phyloP scores from a whole-genome alignment of 2,888 invertebrate genomes.

The Elegia similella region DNA sequence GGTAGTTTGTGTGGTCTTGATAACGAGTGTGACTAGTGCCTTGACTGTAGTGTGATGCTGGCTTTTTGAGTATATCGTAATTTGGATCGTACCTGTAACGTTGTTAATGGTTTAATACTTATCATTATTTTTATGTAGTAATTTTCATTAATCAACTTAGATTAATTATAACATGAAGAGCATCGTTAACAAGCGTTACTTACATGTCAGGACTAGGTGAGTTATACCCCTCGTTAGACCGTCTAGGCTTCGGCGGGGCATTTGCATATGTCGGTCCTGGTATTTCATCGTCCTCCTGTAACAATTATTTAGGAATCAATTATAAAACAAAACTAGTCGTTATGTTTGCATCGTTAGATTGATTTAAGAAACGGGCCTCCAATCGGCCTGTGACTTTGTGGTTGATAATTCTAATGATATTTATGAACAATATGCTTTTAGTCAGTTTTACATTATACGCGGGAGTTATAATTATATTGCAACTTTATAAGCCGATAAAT shows the following conservation, averaged over 20 bases:
- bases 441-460: too few species aligned
- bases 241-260: conserved; percentile 93
- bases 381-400: too few species aligned
- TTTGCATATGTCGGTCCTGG: conserved; percentile 88
- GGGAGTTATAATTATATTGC: too few species aligned
- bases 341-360: neutral
- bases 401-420: too few species aligned
- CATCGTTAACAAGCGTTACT: conserved; percentile 29
- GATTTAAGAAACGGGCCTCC: neutral
- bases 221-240: conserved; percentile 89
- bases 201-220: conserved; percentile 88
- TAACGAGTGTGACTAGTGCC: conserved; percentile 67
- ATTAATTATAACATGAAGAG: too few species aligned
- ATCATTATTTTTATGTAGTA: neutral
- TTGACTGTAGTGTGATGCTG: conserved; percentile 76
- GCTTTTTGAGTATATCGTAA: conserved; percentile 78
- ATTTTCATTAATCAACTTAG: too few species aligned
- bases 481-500: too few species aligned
- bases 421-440: too few species aligned
- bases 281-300: conserved; percentile 65
- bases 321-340: neutral
- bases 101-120: conserved; percentile 23
- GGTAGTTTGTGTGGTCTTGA: conserved; percentile 64
- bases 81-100: conserved; percentile 79
- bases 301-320: conserved; percentile 25